Base-by-base conservation (phyloP, 2,888 invertebrate species). In the Apotomis turbidana region DNA sequence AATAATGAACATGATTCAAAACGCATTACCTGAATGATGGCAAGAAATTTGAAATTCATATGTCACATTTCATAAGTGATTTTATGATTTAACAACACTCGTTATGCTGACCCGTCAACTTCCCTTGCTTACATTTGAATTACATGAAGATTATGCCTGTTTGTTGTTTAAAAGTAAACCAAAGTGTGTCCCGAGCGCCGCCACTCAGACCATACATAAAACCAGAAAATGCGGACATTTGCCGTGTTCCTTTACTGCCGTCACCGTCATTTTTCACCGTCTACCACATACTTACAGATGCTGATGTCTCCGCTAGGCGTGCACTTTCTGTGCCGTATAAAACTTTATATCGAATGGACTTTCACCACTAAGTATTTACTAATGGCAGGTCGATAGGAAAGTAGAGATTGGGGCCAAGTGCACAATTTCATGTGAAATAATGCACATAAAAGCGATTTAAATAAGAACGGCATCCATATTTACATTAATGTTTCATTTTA, bases 191-290 rank as follows among this genome's bases (percentile, higher is more conserved):
- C 44, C 12, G 49, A 38, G 41, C 38, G 36, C 49, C 58, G 58
- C 44, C 38, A 13, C 71, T 46, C 60, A 55, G 15, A 15, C 66
- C 71, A 66, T 60, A 49, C 55, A 61, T 71, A 72, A 68, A 73
- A 71, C 71, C 72, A 73, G 77, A 72, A 77, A 74, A 74, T 74
- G 71, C 68, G 69, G 69, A 74, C 74, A 75, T 75, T 74, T 71
- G 60, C 74, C 66, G 60, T 66, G 74, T 73, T 75, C 70, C 74
- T 73, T 70, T 73, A 58, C 66, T 72, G 12, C 64, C 46, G 36
- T 55, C 58, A 44, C 13, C 54, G 27, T 27, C 27, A 27, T 27
- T 2, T 2, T 27, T 27, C 27, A 27, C 27, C 27, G 2, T 27
- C 27, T 27, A 27, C 27, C 27, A 27, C 27, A 27, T 27, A 44